Evolutionary conservation across 2,888 invertebrate species (phyloP).

Genomic region (Odontothrips loti): DNA sequence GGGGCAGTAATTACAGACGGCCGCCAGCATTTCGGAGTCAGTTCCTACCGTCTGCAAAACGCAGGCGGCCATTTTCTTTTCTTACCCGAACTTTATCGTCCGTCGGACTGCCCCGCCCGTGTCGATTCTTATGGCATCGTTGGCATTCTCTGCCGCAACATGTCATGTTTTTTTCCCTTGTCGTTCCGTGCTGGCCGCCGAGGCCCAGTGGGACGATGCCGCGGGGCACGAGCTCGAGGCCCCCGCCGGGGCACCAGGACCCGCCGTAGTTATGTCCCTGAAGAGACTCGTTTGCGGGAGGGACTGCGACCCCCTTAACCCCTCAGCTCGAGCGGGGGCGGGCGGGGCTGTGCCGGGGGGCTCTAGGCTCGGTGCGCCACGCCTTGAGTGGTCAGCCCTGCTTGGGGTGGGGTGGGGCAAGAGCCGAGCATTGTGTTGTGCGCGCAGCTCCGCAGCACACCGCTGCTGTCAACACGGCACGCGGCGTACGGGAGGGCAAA

Average conservation of each 20-base stretch:
- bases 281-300: conserved; percentile 17
- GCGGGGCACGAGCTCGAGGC: not conserved
- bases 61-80: too few species aligned
- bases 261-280: conserved; percentile 1
- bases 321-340: not conserved
- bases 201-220: not conserved
- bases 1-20: too few species aligned
- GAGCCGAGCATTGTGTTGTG: not conserved
- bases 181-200: not conserved
- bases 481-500: too few species aligned
- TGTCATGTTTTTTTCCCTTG: not conserved
- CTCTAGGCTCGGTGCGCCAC: not conserved
- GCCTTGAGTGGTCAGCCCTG: not conserved
- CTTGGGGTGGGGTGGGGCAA: not conserved
- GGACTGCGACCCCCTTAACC: not conserved
- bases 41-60: too few species aligned
- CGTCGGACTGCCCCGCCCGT: not conserved
- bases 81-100: too few species aligned
- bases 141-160: too few species aligned
- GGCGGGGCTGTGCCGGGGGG: not conserved
- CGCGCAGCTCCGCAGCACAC: not conserved
- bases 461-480: not conserved
- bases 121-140: not conserved
- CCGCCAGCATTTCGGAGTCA: too few species aligned
- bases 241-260: not conserved